Evolutionary conservation across 2,797 vertebrate species (phyloP).

Genomic region (Gymnoscopelus braueri): DNA sequence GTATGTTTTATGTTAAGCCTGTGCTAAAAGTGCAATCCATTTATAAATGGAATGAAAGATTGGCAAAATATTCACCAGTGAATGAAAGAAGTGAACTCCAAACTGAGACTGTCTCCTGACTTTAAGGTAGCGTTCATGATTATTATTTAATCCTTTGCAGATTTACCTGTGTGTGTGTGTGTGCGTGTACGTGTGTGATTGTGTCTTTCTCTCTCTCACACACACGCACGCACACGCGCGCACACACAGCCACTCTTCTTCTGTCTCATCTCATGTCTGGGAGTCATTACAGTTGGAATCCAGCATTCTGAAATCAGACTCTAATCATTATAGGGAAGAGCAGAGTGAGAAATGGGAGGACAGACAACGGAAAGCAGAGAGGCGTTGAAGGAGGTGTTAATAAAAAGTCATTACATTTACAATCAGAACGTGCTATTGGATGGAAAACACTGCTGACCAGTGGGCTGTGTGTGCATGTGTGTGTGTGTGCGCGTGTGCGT

Average conservation of each 20-base stretch:
- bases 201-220: background rate
- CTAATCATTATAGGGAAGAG: conserved; percentile 41
- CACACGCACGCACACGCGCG: background rate
- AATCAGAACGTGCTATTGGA: background rate
- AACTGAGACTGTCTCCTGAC: too few relatives aligned
- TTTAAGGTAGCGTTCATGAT: too few relatives aligned
- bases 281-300: conserved; percentile 61
- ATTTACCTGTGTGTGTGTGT: background rate
- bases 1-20: too few relatives aligned
- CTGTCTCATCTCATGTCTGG: conserved; percentile 46
- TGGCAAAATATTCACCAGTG: too few relatives aligned
- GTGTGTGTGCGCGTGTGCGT: too few relatives aligned
- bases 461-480: background rate
- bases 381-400: conserved; percentile 5
- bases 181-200: background rate
- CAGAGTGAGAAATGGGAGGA: conserved; percentile 3
- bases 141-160: too few relatives aligned
- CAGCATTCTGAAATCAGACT: conserved; percentile 60
- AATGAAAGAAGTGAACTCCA: too few relatives aligned
- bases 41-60: too few relatives aligned
- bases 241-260: conserved; percentile 2
- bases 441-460: background rate
- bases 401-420: conserved; percentile 14
- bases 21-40: too few relatives aligned
- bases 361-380: conserved; percentile 29